Evolutionary conservation across 2,888 invertebrate genomes (phyloP).

Genomic region (Kryphioiulus occultus): DNA sequence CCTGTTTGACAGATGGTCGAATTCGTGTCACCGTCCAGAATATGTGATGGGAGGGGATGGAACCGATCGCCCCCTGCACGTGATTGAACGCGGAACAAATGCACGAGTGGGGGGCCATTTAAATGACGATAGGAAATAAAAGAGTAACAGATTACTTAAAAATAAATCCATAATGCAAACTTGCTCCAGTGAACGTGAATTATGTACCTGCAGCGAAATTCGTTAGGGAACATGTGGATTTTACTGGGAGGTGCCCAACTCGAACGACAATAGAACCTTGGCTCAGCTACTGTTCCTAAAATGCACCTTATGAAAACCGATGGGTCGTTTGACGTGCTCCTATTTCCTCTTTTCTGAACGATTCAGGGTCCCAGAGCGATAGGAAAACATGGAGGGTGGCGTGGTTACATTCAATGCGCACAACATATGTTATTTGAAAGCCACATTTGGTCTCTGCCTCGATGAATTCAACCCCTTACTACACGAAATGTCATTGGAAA

Average conservation of each 20-base stretch:
- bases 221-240: slow-evolving; percentile 7
- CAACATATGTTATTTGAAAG: slow-evolving; percentile 47
- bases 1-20: slow-evolving; percentile 35
- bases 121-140: slow-evolving; percentile 25
- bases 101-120: slow-evolving; percentile 9
- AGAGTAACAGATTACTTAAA: slow-evolving; percentile 35
- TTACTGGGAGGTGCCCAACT: neutral
- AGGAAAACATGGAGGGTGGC: slow-evolving; percentile 8
- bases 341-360: neutral
- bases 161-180: slow-evolving; percentile 20
- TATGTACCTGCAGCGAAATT: slow-evolving; percentile 7
- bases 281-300: neutral
- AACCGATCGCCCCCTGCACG: neutral
- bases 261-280: neutral
- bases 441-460: slow-evolving; percentile 7
- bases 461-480: neutral
- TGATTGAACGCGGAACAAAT: neutral
- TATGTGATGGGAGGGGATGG: slow-evolving; percentile 14
- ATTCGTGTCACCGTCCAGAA: slow-evolving; percentile 29
- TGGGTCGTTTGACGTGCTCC: neutral
- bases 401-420: slow-evolving; percentile 33
- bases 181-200: slow-evolving; percentile 25
- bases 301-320: neutral
- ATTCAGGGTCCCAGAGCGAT: neutral
- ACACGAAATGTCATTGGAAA: neutral